Base-by-base conservation (phyloP, 2,797 vertebrate genomes). In the Trachops cirrhosus region DNA sequence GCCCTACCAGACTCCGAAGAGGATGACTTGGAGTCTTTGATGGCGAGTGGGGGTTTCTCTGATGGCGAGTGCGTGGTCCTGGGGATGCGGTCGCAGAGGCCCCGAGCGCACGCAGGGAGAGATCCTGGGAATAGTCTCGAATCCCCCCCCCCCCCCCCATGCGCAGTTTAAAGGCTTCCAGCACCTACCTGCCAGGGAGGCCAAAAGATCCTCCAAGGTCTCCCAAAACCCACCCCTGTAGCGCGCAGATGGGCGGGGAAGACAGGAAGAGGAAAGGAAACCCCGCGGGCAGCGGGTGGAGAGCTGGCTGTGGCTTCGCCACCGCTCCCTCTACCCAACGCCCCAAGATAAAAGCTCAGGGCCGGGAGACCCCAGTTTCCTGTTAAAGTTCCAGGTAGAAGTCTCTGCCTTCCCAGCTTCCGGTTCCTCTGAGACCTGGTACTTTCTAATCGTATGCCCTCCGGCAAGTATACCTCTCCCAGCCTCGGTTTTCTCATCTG, bases 241-340 rank as follows among this genome's bases (percentile, higher is more conserved):
- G 78, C 11, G 5, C 8, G 59, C 44, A 39, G 24, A 54, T 14
- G 5, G 39, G n/a, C 68, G 10, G 3, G 37, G 41, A 82, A n/a
- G 18, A 4, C 5, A 8, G 15, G 21, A 10, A 29, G 19, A 44
- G 44, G n/a, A 62, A 41, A 32, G 46, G 34, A 80, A 75, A 41
- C 0, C 9, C 4, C 8, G 21, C 6, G 4, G 22, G 16, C 37
- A 11, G 4, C 4, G 18, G 11, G 32, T 54, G 11, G 1, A 39
- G 34, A 91, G 39, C 9, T 7, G 41, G 19, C 32, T 5, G 9
- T 46, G 0, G 29, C 29, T 52, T 48, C 11, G 1, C 11, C 7
- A 32, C n/a, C 0, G 0, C 39, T n/a, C 5, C 2, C 18, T 59
- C 41, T 24, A 41, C 41, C 18, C 24, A 50, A 3, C 3, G 4